phyloP scores from a whole-genome alignment of 1,140 invertebrate genomes.

The Sipha flava region DNA sequence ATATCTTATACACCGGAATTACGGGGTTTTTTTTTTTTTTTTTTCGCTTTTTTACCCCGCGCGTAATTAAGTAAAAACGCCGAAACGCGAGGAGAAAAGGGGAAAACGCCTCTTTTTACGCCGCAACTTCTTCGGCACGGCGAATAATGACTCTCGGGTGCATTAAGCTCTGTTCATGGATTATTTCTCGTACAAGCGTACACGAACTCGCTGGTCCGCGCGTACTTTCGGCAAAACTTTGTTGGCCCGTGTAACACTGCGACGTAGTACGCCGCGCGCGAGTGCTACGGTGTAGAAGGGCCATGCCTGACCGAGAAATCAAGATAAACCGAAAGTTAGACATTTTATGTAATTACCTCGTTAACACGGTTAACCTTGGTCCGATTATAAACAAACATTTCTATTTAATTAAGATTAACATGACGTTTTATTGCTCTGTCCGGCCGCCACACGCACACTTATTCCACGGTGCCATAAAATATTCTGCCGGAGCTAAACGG shows the following conservation, averaged over 20 bases:
- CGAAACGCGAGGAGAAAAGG: not conserved
- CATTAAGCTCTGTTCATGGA: too few species aligned
- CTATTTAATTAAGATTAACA: slow-evolving; percentile 15
- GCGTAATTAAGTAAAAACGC: not conserved
- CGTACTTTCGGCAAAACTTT: not conserved
- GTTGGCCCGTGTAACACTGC: not conserved
- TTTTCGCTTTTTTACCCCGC: not conserved
- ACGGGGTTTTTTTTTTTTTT: not conserved
- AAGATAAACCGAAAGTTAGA: slow-evolving; percentile 1
- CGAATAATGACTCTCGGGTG: not conserved
- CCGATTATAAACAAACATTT: slow-evolving; percentile 9
- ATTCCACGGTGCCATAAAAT: too few species aligned
- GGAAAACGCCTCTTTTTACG: not conserved
- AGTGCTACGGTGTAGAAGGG: too few species aligned
- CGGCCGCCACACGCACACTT: too few species aligned
- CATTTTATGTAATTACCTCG: slow-evolving; percentile 7
- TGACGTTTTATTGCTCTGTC: not conserved
- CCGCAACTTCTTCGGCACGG: not conserved
- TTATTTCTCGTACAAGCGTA: too few species aligned
- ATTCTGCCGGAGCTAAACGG: too few species aligned
- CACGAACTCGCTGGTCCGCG: too few species aligned
- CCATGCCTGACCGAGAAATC: not conserved
- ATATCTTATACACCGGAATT: too few species aligned
- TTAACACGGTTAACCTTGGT: not conserved
- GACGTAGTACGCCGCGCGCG: too few species aligned